Conservation (phyloP, 2,113 vertebrate genomes). For the Ellobius talpinus region DNA sequence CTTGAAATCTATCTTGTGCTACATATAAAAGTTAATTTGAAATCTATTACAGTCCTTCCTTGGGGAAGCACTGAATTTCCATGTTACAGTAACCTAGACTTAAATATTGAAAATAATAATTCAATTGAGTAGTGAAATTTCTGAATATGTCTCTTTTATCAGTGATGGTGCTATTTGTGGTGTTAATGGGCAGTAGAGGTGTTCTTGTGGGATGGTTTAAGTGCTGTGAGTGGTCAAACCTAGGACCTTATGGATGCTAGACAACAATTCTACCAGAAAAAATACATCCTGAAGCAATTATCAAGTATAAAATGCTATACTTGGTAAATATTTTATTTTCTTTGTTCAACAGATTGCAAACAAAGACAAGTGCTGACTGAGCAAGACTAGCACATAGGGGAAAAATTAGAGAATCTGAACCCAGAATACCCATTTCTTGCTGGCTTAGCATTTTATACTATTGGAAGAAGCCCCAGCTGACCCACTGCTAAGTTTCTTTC, state of each 20-base stretch:
- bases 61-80: neutral
- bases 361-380: neutral
- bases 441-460: neutral
- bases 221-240: neutral
- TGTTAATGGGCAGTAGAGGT: neutral
- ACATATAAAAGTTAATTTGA: neutral
- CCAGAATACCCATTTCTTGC: neutral
- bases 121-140: neutral
- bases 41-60: neutral
- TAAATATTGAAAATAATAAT: neutral
- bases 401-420: neutral
- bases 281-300: neutral
- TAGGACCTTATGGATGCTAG: neutral
- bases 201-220: neutral
- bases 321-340: neutral
- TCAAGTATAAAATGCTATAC: neutral
- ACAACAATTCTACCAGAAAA: neutral
- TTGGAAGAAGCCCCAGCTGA: neutral
- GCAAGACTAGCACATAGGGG: neutral
- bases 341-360: neutral
- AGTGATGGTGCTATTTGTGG: rapidly evolving
- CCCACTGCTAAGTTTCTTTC: neutral
- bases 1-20: neutral
- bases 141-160: neutral
- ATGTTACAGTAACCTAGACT: neutral